A percentile compares a stretch with the other conserved stretches of the same genome.
phyloP scores from a whole-genome alignment of 2,113 vertebrate genomes.

The Notechis scutatus region DNA sequence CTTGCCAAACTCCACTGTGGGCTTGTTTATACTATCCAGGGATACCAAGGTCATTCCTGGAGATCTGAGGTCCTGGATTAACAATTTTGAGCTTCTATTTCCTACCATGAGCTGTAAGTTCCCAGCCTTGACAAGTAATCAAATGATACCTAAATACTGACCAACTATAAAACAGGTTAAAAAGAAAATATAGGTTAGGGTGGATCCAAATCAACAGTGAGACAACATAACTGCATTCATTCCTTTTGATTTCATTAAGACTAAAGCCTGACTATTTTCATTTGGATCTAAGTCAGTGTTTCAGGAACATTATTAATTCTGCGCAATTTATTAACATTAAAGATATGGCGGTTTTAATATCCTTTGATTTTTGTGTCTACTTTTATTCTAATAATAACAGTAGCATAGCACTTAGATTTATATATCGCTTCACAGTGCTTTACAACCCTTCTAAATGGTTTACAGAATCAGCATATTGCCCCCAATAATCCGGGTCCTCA shows the following conservation, averaged over 20 bases:
- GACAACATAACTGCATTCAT: not conserved
- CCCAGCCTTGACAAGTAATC: not conserved
- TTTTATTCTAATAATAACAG: not conserved
- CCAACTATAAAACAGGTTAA: not conserved
- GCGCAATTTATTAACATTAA: not conserved
- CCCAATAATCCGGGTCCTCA: no score
- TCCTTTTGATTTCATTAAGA: not conserved
- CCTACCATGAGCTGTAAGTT: not conserved
- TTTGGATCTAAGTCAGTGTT: not conserved
- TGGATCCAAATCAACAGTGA: not conserved
- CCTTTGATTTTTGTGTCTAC: not conserved
- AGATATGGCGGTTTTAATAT: not conserved
- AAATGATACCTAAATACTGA: not conserved
- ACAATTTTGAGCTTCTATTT: not conserved
- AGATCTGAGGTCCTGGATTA: constrained; percentile 8
- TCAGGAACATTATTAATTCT: not conserved
- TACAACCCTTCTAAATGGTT: no score
- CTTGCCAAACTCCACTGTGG: constrained; percentile 27
- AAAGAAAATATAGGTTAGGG: not conserved
- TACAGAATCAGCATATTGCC: no score
- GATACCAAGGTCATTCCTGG: constrained; percentile 18
- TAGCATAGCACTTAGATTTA: no score
- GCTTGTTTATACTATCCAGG: constrained; percentile 29
- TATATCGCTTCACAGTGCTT: no score
- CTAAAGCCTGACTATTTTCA: not conserved